Percentiles rank a stretch among this genome's conserved stretches.
These are phyloP conservation scores for Varanus komodoensis DNA, from an alignment of 2,113 vertebrate species.

Conservation along the genomic window DNA sequence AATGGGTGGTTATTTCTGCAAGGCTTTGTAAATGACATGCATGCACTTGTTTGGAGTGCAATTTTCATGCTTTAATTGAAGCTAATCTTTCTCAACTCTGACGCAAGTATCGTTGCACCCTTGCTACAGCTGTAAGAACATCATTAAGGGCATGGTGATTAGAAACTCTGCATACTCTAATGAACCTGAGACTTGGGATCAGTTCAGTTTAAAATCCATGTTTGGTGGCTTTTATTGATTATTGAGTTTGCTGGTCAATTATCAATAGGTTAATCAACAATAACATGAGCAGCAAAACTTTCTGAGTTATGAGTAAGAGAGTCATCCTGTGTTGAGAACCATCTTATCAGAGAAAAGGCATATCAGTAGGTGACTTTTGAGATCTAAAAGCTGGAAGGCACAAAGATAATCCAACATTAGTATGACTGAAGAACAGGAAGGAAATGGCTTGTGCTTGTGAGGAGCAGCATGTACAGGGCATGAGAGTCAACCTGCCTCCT, in stretches of 20 bases:
- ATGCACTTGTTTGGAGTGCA: conserved; percentile 49
- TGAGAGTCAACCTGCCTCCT: too few species aligned
- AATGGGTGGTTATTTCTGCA: too few species aligned
- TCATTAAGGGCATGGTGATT: conserved; percentile 6
- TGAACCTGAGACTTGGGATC: conserved; percentile 11
- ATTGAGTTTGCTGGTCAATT: conserved; percentile 15
- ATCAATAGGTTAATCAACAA: conserved; percentile 16
- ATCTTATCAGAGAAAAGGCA: not conserved
- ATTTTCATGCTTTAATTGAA: conserved; percentile 73
- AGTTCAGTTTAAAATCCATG: not conserved
- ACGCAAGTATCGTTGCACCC: conserved; percentile 26
- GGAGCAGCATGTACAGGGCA: too few species aligned
- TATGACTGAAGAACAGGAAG: not conserved
- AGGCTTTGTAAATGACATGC: conserved; percentile 52
- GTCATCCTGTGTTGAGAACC: not conserved
- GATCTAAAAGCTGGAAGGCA: not conserved
- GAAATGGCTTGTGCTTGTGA: not conserved
- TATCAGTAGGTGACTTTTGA: not conserved
- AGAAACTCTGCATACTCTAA: not conserved
- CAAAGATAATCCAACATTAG: not conserved
- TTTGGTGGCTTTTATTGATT: conserved; percentile 37
- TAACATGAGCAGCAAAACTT: conserved; percentile 22
- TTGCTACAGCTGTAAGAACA: conserved; percentile 31
- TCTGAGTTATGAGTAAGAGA: not conserved
- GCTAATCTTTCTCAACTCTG: conserved; percentile 59